These are phyloP conservation scores for Chromoteleia sp. DNA, from an alignment of 2,888 invertebrate genomes.

Conservation along the genomic window DNA sequence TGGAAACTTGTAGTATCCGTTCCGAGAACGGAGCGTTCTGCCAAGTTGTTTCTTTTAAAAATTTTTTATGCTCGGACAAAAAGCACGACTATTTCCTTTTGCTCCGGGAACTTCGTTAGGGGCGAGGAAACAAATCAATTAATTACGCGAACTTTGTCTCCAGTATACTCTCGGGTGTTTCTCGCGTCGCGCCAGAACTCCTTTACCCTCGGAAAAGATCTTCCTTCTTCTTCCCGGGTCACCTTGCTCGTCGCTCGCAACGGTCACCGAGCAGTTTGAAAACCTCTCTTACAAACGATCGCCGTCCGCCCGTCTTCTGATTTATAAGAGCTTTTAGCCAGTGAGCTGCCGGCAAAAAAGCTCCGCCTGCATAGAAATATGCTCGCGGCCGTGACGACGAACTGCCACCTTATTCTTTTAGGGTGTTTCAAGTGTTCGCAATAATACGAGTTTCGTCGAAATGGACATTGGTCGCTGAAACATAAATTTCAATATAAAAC, in stretches of 20 bases:
- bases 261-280: slow-evolving; percentile 71
- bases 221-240: slow-evolving; percentile 64
- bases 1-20: slow-evolving; percentile 27
- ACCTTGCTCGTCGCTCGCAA: slow-evolving; percentile 58
- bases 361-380: slow-evolving; percentile 75
- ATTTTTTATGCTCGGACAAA: slow-evolving; percentile 52
- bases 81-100: slow-evolving; percentile 60
- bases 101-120: slow-evolving; percentile 64
- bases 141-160: slow-evolving; percentile 71
- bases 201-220: slow-evolving; percentile 61
- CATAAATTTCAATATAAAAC: slow-evolving; percentile 62
- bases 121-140: slow-evolving; percentile 73
- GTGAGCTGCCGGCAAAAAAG: slow-evolving; percentile 76
- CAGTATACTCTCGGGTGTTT: slow-evolving; percentile 56
- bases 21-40: slow-evolving; percentile 22
- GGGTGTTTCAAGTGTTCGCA: slow-evolving; percentile 49
- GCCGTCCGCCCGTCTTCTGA: slow-evolving; percentile 80
- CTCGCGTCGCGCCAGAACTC: slow-evolving; percentile 62
- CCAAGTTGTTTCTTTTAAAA: slow-evolving; percentile 60
- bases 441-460: slow-evolving; percentile 53
- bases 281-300: slow-evolving; percentile 81
- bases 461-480: slow-evolving; percentile 58
- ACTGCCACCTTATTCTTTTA: slow-evolving; percentile 61
- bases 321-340: slow-evolving; percentile 84
- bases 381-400: slow-evolving; percentile 70